phyloP scores from a whole-genome alignment of 1,140 invertebrate species.

The Heliconius melpomene region DNA sequence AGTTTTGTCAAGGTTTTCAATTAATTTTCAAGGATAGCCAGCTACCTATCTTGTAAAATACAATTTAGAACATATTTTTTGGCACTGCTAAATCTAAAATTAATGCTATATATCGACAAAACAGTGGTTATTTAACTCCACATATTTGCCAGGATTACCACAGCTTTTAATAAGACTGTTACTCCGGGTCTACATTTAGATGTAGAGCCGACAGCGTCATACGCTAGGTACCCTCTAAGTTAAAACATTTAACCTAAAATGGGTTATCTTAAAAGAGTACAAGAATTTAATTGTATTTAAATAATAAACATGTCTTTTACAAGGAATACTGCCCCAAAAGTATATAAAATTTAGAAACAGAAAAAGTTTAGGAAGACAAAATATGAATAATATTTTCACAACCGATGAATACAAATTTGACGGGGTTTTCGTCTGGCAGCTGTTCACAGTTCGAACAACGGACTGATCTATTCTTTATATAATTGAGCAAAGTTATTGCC shows the following conservation, averaged over 20 bases:
- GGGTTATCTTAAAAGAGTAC: slow-evolving; percentile 55
- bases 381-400: slow-evolving; percentile 62
- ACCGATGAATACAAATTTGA: slow-evolving; percentile 61
- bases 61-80: not conserved
- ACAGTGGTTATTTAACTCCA: slow-evolving; percentile 1
- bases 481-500: slow-evolving; percentile 74
- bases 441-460: slow-evolving; percentile 45
- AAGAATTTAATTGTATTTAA: slow-evolving; percentile 55
- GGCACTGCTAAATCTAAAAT: slow-evolving; percentile 11
- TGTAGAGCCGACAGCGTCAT: slow-evolving; percentile 56
- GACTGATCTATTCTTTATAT: slow-evolving; percentile 46
- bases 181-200: slow-evolving; percentile 6
- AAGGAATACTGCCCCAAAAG: slow-evolving; percentile 74
- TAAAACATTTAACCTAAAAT: slow-evolving; percentile 48
- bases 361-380: slow-evolving; percentile 63
- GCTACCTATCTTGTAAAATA: not conserved
- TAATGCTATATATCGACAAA: not conserved
- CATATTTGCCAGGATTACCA: slow-evolving; percentile 18
- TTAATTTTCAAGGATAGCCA: too few species aligned
- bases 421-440: slow-evolving; percentile 47
- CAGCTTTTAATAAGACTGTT: slow-evolving; percentile 31
- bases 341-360: slow-evolving; percentile 48
- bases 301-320: slow-evolving; percentile 75
- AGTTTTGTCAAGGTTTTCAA: not conserved
- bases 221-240: slow-evolving; percentile 45